phyloP scores from a whole-genome alignment of 1,140 invertebrate species.

The Plodia interpunctella region DNA sequence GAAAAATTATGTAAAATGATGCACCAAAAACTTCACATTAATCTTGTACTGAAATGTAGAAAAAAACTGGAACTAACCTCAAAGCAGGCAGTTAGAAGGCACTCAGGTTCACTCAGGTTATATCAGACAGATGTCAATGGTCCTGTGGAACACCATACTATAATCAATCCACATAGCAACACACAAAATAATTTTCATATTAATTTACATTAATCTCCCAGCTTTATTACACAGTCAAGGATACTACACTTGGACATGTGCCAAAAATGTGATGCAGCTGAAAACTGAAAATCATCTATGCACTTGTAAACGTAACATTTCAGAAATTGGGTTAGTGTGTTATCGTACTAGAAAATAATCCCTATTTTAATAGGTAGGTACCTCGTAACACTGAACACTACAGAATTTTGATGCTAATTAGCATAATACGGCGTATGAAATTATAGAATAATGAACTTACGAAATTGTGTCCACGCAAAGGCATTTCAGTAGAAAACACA shows the following conservation, averaged over 20 bases:
- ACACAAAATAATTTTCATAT: slow-evolving; percentile 40
- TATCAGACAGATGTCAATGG: slow-evolving; percentile 60
- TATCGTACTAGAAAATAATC: background rate
- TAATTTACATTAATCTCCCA: slow-evolving; percentile 47
- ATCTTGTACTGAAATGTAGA: slow-evolving; percentile 18
- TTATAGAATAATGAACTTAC: slow-evolving; percentile 39
- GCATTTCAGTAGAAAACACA: slow-evolving; percentile 57
- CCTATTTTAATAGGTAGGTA: background rate
- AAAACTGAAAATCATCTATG: slow-evolving; percentile 62
- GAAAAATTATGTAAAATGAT: background rate
- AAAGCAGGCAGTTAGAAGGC: slow-evolving; percentile 70
- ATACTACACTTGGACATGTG: slow-evolving; percentile 60
- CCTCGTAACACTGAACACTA: background rate
- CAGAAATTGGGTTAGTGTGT: background rate
- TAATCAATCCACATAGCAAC: slow-evolving; percentile 47
- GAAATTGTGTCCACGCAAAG: slow-evolving; percentile 63
- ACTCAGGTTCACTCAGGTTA: slow-evolving; percentile 69
- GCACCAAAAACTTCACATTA: background rate
- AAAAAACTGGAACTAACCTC: slow-evolving; percentile 61
- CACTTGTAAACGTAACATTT: slow-evolving; percentile 25
- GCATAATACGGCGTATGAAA: too few species aligned
- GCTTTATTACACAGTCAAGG: slow-evolving; percentile 62
- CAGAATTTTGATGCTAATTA: background rate
- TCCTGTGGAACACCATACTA: slow-evolving; percentile 64
- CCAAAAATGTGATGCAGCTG: slow-evolving; percentile 61